Evolutionary conservation across 2,113 vertebrate genomes (phyloP).

Genomic region (Tiliqua scincoides): DNA sequence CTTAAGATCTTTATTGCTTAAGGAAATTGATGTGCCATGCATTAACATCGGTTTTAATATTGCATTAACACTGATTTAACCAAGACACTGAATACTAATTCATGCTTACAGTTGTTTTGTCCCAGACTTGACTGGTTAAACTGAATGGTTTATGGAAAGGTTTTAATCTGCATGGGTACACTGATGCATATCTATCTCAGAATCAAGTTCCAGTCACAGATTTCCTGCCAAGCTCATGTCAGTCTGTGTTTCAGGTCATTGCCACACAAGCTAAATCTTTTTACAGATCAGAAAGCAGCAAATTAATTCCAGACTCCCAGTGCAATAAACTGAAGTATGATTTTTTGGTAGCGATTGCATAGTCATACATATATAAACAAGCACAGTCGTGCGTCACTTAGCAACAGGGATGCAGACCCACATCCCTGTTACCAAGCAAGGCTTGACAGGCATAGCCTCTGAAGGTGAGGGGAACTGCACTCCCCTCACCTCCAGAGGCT

Average conservation of each 20-base stretch:
- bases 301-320: constrained; percentile 41
- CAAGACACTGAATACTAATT: not conserved
- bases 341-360: constrained; percentile 14
- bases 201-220: constrained; percentile 34
- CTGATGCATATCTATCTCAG: constrained; percentile 50
- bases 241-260: constrained; percentile 47
- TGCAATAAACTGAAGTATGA: constrained; percentile 41
- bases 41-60: not conserved
- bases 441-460: too few species aligned
- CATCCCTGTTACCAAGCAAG: too few species aligned
- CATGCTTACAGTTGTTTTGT: not conserved
- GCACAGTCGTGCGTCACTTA: too few species aligned
- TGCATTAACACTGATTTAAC: not conserved
- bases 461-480: too few species aligned
- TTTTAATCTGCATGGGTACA: constrained; percentile 34
- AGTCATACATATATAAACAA: not conserved
- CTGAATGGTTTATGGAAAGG: constrained; percentile 43
- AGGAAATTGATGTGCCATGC: not conserved
- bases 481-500: too few species aligned
- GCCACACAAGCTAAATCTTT: constrained; percentile 36
- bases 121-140: constrained; percentile 32
- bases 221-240: constrained; percentile 61
- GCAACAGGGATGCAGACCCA: too few species aligned
- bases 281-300: constrained; percentile 48
- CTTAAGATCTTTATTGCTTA: constrained; percentile 14